phyloP scores from a whole-genome alignment of 2,113 vertebrate genomes.

The Calonectris borealis region DNA sequence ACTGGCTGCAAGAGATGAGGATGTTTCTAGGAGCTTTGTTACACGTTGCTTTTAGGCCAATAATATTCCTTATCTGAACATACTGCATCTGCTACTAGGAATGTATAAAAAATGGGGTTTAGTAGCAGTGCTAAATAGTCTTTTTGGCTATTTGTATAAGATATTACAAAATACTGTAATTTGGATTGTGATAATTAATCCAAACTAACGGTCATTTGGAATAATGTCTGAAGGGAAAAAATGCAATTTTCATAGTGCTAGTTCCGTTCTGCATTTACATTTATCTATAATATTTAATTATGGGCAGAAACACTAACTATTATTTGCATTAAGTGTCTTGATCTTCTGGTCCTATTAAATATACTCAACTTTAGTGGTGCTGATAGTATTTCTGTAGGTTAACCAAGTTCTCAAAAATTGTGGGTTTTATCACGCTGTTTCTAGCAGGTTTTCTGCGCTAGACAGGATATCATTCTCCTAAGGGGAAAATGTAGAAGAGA shows the following conservation, averaged over 20 bases:
- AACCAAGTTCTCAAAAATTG: neutral
- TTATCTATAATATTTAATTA: neutral
- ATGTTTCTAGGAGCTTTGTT: neutral
- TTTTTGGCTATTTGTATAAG: neutral
- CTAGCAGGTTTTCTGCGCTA: neutral
- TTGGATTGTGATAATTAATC: neutral
- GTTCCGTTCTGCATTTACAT: neutral
- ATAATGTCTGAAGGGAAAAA: neutral
- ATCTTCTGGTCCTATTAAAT: neutral
- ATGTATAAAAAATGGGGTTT: neutral
- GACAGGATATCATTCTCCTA: neutral
- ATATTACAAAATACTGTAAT: neutral
- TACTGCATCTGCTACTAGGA: neutral
- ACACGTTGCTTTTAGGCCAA: neutral
- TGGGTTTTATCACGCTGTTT: neutral
- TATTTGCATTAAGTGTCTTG: neutral
- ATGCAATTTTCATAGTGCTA: neutral
- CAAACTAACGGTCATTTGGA: neutral
- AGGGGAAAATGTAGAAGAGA: neutral
- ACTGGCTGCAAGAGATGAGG: neutral
- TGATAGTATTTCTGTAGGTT: neutral
- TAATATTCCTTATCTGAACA: neutral
- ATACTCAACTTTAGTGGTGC: neutral
- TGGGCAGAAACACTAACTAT: neutral
- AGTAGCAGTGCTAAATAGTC: neutral